Evolutionary conservation across 2,113 vertebrate genomes (phyloP), one percentile per base, ranked within the genome.

Genomic region (Verasper variegatus): DNA sequence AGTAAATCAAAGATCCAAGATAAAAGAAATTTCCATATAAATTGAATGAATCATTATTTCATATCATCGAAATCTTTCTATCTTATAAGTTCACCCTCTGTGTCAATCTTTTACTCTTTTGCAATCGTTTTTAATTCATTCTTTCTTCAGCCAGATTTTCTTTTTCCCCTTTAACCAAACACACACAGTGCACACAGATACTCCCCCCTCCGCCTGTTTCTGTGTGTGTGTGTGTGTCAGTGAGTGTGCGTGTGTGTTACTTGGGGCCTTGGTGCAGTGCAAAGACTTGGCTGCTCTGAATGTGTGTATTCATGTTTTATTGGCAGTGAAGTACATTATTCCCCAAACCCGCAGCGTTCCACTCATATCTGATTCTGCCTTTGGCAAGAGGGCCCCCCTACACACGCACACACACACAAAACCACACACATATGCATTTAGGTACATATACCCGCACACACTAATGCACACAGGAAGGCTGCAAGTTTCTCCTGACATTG

Each of bases 281-380:
- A 78, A 77, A 85, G 75, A 78, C 7, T 78, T 88, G 80, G 89
- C 91, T 75, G 62, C 26, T 82, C 85, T 94, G 88, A 95, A 93
- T 94, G 93, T 94, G 88, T 90, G 91, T 91, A 92, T 94, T 95
- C 91, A 95, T 92, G 88, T 87, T 92, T 92, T 93, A 91, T 88
- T 95, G 92, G 92, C 93, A 94, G 88, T 78, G 83, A 84, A 80
- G 82, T 87, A 88, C 88, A 91, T 93, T 91, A 92, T 94, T 92
- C 89, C 84, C 82, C 86, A 90, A 87, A 90, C 87, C 92, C 92
- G 59, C 90, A 91, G 83, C 89, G 89, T 92, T 94, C 89, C 90
- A 88, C 90, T 89, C 89, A 92, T 94, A 92, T 93, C 92, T 93
- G 84, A 86, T 90, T 85, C 83, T 76, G 66, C 88, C 86, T 83